phyloP scores from a whole-genome alignment of 2,797 vertebrate species.

The Danio aesculapii region DNA sequence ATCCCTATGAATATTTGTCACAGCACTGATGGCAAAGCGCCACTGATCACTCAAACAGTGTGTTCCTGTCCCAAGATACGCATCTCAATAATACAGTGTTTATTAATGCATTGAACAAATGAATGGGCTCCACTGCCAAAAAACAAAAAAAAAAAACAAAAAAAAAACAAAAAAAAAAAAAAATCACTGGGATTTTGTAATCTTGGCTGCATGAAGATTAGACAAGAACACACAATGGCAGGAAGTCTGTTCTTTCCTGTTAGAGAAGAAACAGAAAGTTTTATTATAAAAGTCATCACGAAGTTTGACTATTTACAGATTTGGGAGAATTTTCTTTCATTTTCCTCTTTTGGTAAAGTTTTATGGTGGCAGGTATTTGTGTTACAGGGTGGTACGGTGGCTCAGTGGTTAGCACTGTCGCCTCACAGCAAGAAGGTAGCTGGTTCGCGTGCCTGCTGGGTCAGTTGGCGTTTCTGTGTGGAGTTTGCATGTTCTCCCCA shows the following conservation, averaged over 20 bases:
- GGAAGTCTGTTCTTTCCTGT: conserved; percentile 24
- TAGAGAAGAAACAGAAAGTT: conserved; percentile 24
- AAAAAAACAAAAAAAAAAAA: too few relatives aligned
- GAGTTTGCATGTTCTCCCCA: too few relatives aligned
- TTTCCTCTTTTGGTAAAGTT: neutral
- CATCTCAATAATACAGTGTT: conserved; percentile 39
- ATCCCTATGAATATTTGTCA: conserved; percentile 44
- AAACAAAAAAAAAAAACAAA: too few relatives aligned
- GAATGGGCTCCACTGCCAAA: conserved; percentile 38
- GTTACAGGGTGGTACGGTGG: too few relatives aligned
- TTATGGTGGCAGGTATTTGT: neutral
- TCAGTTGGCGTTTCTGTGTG: too few relatives aligned
- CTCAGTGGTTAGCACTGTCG: too few relatives aligned
- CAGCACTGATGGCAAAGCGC: conserved; percentile 31
- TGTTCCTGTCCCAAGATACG: conserved; percentile 44
- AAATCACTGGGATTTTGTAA: conserved; percentile 30
- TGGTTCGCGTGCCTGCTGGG: too few relatives aligned
- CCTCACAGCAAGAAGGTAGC: too few relatives aligned
- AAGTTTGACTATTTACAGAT: conserved; percentile 1
- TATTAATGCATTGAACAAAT: conserved; percentile 53
- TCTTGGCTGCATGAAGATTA: conserved; percentile 37
- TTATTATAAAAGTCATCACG: neutral
- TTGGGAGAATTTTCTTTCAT: neutral
- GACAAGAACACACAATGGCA: conserved; percentile 30
- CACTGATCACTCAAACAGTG: conserved; percentile 50